A percentile compares a stretch with the other conserved stretches of the same genome.
phyloP scores from a whole-genome alignment of 2,113 vertebrate genomes.

The Boleophthalmus pectinirostris region DNA sequence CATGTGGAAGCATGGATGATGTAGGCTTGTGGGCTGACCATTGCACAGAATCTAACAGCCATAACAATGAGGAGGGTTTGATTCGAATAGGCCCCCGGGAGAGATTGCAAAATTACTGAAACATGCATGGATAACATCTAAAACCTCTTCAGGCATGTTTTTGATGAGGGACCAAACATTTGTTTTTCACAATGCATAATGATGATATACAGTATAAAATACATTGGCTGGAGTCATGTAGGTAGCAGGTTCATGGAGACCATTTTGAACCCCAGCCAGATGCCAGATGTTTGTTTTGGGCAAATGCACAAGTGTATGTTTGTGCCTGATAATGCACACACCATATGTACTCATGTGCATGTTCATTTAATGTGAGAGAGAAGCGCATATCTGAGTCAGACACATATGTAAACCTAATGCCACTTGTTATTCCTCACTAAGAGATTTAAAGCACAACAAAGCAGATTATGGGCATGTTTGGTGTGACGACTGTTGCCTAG shows the following conservation, averaged over 20 bases:
- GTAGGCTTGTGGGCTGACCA: too few species aligned
- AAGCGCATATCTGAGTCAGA: not conserved
- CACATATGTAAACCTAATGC: not conserved
- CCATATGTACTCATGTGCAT: constrained; percentile 1
- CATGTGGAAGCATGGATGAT: too few species aligned
- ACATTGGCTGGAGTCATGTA: not conserved
- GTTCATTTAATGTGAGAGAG: not conserved
- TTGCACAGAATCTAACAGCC: too few species aligned
- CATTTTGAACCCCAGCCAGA: not conserved
- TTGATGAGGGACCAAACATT: too few species aligned
- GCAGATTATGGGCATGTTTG: constrained; percentile 17
- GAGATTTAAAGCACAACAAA: constrained; percentile 3
- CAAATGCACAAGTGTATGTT: too few species aligned
- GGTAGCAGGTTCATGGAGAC: not conserved
- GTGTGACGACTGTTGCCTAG: constrained; percentile 14
- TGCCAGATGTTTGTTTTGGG: constrained; percentile 6
- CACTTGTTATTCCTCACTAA: constrained; percentile 8
- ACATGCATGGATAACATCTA: too few species aligned
- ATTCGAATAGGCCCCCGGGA: too few species aligned
- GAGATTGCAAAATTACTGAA: too few species aligned
- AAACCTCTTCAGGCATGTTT: too few species aligned
- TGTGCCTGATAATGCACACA: not conserved
- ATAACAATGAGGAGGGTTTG: too few species aligned
- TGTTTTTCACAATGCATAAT: too few species aligned
- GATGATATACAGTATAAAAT: not conserved